Percentiles rank a stretch among this genome's conserved stretches.
phyloP scores from a whole-genome alignment of 2,888 invertebrate species.

The Xestoiulus laeticollis region DNA sequence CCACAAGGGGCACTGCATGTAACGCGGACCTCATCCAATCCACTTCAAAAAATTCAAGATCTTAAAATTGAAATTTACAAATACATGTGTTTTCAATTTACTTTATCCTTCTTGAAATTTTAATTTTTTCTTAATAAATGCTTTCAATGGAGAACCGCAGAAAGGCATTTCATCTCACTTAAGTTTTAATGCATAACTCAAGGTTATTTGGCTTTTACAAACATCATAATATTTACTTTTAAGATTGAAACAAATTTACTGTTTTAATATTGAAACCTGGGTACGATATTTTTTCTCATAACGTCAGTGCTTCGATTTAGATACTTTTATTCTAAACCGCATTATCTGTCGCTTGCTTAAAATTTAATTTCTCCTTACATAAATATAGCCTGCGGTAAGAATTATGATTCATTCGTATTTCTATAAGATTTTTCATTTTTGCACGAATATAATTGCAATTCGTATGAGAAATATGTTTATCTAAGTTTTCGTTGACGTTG shows the following conservation, averaged over 20 bases:
- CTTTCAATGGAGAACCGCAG: not conserved
- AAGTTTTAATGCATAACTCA: not conserved
- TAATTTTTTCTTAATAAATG: not conserved
- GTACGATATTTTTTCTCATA: not conserved
- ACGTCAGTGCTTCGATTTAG: not conserved
- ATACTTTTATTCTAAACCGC: not conserved
- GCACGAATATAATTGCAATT: not conserved
- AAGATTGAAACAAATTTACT: not conserved
- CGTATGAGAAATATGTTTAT: not conserved
- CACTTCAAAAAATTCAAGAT: too few species aligned
- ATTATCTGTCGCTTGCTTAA: not conserved
- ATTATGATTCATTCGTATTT: not conserved
- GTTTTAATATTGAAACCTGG: too few species aligned
- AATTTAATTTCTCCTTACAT: not conserved
- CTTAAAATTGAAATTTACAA: too few species aligned
- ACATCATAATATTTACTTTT: not conserved
- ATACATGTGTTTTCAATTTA: not conserved
- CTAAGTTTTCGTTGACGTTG: not conserved
- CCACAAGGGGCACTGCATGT: too few species aligned
- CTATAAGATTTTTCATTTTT: not conserved
- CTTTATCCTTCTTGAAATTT: not conserved
- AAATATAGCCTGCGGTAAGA: not conserved
- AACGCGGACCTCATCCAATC: too few species aligned
- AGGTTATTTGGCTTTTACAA: not conserved
- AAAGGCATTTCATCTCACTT: not conserved